A percentile compares a stretch with the other conserved stretches of the same genome.
Evolutionary conservation across 2,113 vertebrate species (phyloP).

Genomic region (Ifrita kowaldi): DNA sequence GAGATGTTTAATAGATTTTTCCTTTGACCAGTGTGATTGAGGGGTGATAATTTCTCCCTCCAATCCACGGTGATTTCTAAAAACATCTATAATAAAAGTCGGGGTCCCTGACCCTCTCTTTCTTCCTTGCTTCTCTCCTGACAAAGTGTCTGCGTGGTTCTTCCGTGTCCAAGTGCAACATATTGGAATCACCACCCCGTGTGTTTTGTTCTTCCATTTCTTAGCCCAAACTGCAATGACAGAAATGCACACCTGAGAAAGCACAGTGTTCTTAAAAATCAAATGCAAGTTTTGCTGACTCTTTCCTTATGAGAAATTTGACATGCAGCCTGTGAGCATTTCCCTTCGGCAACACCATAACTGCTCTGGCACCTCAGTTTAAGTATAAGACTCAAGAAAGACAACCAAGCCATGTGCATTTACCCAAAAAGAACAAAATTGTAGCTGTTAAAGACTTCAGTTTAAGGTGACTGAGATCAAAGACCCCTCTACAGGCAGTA

Average conservation of each 20-base stretch:
- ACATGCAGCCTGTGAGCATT: neutral
- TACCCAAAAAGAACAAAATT: neutral
- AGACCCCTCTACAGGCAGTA: neutral
- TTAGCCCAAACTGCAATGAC: neutral
- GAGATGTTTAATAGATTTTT: too few relatives aligned
- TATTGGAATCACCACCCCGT: rapidly evolving
- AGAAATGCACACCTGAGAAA: neutral
- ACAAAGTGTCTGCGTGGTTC: too few relatives aligned
- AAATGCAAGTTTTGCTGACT: neutral
- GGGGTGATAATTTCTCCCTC: too few relatives aligned
- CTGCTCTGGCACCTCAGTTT: neutral
- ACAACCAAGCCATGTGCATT: neutral
- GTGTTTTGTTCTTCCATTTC: neutral
- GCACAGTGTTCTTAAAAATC: neutral
- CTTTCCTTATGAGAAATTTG: neutral
- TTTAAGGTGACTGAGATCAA: neutral
- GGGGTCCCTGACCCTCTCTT: too few relatives aligned
- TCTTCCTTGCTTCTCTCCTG: too few relatives aligned
- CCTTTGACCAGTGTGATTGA: too few relatives aligned
- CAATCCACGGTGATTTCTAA: too few relatives aligned
- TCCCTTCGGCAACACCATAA: neutral
- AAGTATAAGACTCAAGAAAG: neutral
- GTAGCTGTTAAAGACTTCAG: neutral
- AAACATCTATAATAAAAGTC: too few relatives aligned
- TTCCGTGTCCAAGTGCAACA: too few relatives aligned